These are phyloP conservation scores for Ceramica pisi DNA, from an alignment of 2,888 invertebrate genomes.

Conservation along the genomic window DNA sequence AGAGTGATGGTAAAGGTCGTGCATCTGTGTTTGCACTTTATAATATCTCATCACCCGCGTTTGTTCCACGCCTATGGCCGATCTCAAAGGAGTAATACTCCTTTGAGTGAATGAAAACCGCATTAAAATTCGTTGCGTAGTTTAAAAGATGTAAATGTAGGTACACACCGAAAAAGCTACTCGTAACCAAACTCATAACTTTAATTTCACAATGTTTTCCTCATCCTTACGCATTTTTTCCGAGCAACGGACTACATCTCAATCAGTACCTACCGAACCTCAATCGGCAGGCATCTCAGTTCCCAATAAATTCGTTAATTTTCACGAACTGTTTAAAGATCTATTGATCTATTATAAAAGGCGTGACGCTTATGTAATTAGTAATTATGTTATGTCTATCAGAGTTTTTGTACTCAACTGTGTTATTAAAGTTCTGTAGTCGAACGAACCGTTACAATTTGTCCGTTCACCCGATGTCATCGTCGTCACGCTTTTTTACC, in stretches of 20 bases:
- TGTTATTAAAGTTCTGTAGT: constrained; percentile 55
- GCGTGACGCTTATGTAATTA: constrained; percentile 9
- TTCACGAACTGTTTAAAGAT: not conserved
- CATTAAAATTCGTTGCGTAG: no score
- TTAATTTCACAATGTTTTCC: not conserved
- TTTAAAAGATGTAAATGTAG: no score
- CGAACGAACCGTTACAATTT: constrained; percentile 59
- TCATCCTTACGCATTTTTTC: not conserved
- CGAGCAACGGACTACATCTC: not conserved
- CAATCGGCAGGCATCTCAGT: not conserved
- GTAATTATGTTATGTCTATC: constrained; percentile 32
- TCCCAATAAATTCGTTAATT: not conserved
- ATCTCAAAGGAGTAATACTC: no score
- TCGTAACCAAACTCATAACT: not conserved
- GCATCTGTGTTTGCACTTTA: no score
- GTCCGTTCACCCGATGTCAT: constrained; percentile 62
- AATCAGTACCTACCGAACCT: not conserved
- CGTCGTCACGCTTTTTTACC: constrained; percentile 62
- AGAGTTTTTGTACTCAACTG: constrained; percentile 39
- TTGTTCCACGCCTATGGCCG: no score
- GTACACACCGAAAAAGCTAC: no score
- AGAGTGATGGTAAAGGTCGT: no score
- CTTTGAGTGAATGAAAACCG: no score
- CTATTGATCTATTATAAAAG: constrained; percentile 2
- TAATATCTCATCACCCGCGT: no score